Conservation (phyloP, 2,113 vertebrate genomes). For the Steatornis caripensis region DNA sequence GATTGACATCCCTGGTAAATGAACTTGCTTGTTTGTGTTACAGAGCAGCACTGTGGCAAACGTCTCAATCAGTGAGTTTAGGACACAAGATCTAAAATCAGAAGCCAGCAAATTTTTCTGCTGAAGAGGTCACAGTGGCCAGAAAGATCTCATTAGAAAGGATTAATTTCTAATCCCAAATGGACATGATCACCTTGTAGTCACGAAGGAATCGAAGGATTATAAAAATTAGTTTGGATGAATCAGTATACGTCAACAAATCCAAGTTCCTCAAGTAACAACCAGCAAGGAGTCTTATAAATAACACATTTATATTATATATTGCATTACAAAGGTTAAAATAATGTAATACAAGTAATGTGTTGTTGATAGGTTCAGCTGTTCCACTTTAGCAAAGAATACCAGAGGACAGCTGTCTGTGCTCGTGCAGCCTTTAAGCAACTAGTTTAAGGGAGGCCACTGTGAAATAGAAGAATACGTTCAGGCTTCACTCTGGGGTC, state of each 20-base stretch:
- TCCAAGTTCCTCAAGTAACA: background rate
- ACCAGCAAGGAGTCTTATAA: background rate
- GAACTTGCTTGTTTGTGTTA: background rate
- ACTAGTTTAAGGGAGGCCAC: background rate
- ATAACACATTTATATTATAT: background rate
- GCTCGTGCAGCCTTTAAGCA: background rate
- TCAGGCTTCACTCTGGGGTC: background rate
- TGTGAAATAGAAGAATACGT: background rate
- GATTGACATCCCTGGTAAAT: background rate
- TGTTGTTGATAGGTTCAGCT: background rate
- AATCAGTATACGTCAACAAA: background rate
- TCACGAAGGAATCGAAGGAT: background rate
- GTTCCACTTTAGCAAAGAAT: background rate
- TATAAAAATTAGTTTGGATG: background rate
- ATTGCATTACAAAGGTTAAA: background rate
- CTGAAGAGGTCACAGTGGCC: background rate
- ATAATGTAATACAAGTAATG: background rate
- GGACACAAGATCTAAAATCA: background rate
- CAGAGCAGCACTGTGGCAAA: background rate
- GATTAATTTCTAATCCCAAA: background rate
- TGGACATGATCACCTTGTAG: background rate
- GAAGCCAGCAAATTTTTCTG: background rate
- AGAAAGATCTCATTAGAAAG: background rate
- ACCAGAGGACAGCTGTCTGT: background rate
- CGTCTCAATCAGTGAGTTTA: background rate